These are phyloP conservation scores for Leptopilina boulardi DNA, from an alignment of 1,140 invertebrate genomes.

Conservation along the genomic window DNA sequence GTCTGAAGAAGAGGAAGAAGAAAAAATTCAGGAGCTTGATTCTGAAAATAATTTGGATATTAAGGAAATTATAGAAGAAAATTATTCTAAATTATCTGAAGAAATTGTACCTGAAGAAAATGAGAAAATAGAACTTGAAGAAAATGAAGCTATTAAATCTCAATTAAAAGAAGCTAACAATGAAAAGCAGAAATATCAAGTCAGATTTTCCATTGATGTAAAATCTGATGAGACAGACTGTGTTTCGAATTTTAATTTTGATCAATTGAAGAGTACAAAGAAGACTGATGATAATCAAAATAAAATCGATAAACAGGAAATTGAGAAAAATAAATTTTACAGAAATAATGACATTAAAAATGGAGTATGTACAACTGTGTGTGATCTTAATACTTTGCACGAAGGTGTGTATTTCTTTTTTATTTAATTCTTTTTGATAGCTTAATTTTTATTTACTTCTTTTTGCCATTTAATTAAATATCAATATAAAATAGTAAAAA, in stretches of 20 bases:
- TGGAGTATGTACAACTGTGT: conserved; percentile 41
- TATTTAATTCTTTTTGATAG: not conserved
- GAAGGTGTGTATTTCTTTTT: conserved; percentile 55
- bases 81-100: no score
- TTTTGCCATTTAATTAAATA: not conserved
- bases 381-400: conserved; percentile 50
- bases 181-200: not conserved
- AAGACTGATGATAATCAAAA: conserved; percentile 3
- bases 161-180: not conserved
- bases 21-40: not conserved
- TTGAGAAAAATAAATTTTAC: no score
- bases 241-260: not conserved
- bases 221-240: not conserved
- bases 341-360: conserved; percentile 4
- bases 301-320: not conserved
- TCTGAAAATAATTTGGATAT: not conserved
- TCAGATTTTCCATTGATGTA: conserved; percentile 13
- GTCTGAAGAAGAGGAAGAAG: not conserved
- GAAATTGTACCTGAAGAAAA: not conserved
- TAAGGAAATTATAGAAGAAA: no score
- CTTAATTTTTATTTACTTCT: not conserved
- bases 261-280: not conserved
- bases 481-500: no score
- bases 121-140: not conserved
- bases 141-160: not conserved